Percentiles rank a stretch among this genome's conserved stretches.
Evolutionary conservation across 1,140 invertebrate species (phyloP).

Genomic region (Pseudomyrmex pallidus): DNA sequence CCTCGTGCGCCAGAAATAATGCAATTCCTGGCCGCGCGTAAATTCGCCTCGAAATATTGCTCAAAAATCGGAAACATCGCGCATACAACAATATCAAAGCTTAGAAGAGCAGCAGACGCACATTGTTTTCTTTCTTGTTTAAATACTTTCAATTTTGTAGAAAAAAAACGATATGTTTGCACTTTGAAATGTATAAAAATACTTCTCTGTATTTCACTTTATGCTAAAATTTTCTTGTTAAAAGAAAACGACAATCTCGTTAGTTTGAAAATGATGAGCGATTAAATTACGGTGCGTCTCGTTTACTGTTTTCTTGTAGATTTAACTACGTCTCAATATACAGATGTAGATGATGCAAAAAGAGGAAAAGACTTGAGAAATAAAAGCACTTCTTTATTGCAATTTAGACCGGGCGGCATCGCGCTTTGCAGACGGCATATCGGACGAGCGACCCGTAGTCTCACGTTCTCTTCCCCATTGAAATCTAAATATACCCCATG

Average conservation of each 20-base stretch:
- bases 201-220: neutral
- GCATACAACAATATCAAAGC: slow-evolving; percentile 8
- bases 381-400: slow-evolving; percentile 60
- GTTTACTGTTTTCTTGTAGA: too few relatives aligned
- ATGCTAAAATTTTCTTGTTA: neutral
- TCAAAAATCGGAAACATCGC: slow-evolving; percentile 7
- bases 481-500: slow-evolving; percentile 82
- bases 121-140: too few relatives aligned
- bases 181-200: too few relatives aligned
- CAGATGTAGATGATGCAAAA: neutral
- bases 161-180: too few relatives aligned
- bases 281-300: neutral
- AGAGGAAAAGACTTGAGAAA: slow-evolving; percentile 12
- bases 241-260: neutral
- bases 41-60: slow-evolving; percentile 37
- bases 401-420: slow-evolving; percentile 53
- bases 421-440: slow-evolving; percentile 75
- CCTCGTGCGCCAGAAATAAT: slow-evolving; percentile 64
- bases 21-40: slow-evolving; percentile 39
- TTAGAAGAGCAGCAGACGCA: too few relatives aligned
- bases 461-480: slow-evolving; percentile 79
- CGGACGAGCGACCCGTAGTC: slow-evolving; percentile 70
- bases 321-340: neutral
- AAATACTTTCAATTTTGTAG: too few relatives aligned
- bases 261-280: neutral